Evolutionary conservation across 2,888 invertebrate genomes (phyloP).

Genomic region (Caenorhabditis sp.): DNA sequence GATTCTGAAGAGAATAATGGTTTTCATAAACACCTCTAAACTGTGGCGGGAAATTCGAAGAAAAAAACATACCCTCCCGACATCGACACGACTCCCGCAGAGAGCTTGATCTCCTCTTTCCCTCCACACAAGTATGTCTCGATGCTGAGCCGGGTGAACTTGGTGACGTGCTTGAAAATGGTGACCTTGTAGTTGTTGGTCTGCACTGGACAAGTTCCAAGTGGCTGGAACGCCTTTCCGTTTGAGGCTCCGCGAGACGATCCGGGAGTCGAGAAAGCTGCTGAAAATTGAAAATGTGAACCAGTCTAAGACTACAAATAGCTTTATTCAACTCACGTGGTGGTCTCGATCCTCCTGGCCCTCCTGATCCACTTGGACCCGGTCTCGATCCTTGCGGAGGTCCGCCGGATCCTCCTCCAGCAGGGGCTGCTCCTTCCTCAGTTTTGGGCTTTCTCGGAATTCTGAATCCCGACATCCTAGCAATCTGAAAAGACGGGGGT

Average conservation of each 20-base stretch:
- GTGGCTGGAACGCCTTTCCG: background rate
- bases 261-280: background rate
- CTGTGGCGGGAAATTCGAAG: background rate
- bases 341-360: background rate
- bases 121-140: slow-evolving; percentile 13
- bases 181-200: slow-evolving; percentile 11
- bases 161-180: background rate
- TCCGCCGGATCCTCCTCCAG: background rate
- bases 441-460: background rate
- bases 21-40: too few species aligned
- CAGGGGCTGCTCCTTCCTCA: background rate
- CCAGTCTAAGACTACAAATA: background rate
- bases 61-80: slow-evolving; percentile 3
- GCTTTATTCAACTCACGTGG: background rate
- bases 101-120: background rate
- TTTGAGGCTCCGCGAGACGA: background rate
- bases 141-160: background rate
- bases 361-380: background rate
- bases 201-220: background rate
- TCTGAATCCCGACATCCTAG: too few species aligned
- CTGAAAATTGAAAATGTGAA: background rate
- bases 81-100: background rate
- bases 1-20: slow-evolving; percentile 34
- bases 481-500: too few species aligned
- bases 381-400: background rate